Evolutionary conservation across 2,888 invertebrate genomes (phyloP), one percentile per base, ranked within the genome.

Genomic region (Phymatocera aterrima): DNA sequence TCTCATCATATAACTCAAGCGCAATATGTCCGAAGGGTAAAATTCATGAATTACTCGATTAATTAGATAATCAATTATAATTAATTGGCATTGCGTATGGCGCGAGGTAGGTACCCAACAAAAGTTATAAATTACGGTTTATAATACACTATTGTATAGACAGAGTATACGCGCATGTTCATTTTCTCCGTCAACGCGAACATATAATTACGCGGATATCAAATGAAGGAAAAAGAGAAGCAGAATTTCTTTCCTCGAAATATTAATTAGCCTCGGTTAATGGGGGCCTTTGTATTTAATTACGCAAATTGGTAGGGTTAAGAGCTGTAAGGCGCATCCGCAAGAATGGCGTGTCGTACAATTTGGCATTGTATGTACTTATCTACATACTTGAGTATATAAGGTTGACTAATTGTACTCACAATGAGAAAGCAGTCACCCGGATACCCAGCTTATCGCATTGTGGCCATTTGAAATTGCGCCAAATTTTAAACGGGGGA

Each of bases 221-320:
- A 2, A 51, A 21, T 21, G 0, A 51, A 4, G 21, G 10, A 21
- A 18, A 51, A 21, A 51, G 10, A 51, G 24, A 51, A 21, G 24
- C 21, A 21, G 51, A 51, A 51, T 51, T 57, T 46, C 28, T 57
- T 10, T 24, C 28, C 28, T 15, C 4, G n/a, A 46, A 68, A 51
- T 72, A 43, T 72, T 51, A 72, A 51, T 51, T 18, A 51, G 31
- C 34, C 34, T 51, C 51, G 31, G 72, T 21, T 72, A 72, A 72
- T 68, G 28, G 8, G 5, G 31, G 15, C 46, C 68, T 46, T 72
- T 72, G 28, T 57, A 72, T 72, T 48, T 72, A 43, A 72, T 72
- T 51, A 51, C 28, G 72, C 51, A 51, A 72, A 51, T 72, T 72
- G 72, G 57, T 57, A 57, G 57, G 57, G 57, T 57, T 57, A 51